Percentiles rank a stretch among this genome's conserved stretches.
Evolutionary conservation across 2,888 invertebrate genomes (phyloP).

Genomic region (Lochmaea capreae): DNA sequence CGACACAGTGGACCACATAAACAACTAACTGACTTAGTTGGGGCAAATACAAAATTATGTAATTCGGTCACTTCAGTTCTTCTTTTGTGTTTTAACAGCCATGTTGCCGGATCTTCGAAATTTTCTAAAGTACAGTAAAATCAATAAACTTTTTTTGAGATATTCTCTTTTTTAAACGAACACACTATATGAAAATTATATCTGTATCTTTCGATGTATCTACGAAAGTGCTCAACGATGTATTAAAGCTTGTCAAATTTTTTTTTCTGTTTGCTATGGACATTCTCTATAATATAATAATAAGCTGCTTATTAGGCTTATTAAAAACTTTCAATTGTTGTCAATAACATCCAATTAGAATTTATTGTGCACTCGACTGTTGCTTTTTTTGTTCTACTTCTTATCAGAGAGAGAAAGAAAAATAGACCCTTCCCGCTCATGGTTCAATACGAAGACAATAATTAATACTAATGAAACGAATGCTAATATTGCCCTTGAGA

Average conservation of each 20-base stretch:
- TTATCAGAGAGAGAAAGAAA: conserved; percentile 10
- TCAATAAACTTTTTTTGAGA: too few species aligned
- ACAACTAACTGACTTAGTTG: too few species aligned
- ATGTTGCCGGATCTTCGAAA: too few species aligned
- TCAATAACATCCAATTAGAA: conserved; percentile 39
- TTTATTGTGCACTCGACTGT: conserved; percentile 35
- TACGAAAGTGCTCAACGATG: conserved; percentile 20
- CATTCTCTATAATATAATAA: conserved; percentile 25
- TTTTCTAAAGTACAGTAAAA: not conserved
- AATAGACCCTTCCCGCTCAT: conserved; percentile 11
- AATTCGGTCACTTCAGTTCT: too few species aligned
- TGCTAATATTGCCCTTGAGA: not conserved
- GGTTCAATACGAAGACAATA: not conserved
- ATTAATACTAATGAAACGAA: not conserved
- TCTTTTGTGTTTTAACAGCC: too few species aligned
- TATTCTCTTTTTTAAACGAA: too few species aligned
- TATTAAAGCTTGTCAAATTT: conserved; percentile 26
- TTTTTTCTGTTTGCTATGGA: conserved; percentile 17
- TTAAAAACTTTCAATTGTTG: conserved; percentile 39
- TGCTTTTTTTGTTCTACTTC: conserved; percentile 25
- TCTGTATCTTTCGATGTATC: not conserved
- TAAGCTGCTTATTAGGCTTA: conserved; percentile 34
- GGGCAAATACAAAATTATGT: too few species aligned
- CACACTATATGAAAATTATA: too few species aligned
- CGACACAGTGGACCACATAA: too few species aligned